Evolutionary conservation across 2,113 vertebrate species (phyloP), one percentile per base, ranked within the genome.

Genomic region (Ophthalmolycus amberensis): DNA sequence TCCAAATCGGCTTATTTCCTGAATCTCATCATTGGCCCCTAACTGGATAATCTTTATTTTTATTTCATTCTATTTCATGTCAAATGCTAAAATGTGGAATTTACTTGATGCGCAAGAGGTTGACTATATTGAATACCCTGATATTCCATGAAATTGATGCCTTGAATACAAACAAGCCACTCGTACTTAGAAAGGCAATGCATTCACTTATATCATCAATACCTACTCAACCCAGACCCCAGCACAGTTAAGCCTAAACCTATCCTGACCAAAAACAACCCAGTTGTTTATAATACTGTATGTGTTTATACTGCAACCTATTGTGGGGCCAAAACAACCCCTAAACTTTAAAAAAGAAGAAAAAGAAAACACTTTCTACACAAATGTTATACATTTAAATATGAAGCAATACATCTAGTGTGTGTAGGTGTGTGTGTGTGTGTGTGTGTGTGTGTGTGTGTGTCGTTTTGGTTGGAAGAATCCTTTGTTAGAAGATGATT

Each of bases 1-100:
- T 76, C 15, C 27, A 62, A 73, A 84, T 84, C 70, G 15, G 54
- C 62, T 73, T 78, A 73, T 48, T 58, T 71, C 29, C 42, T 20
- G 4, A 46, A 68, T 67, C 7, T 38, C 54, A 75, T 62, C 79
- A 22, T 56, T 76, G 65, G 27, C 25, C 37, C 20, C 9, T 42
- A 56, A 71, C 58, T 22, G 58, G 37, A 63, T 70, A 27, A 54
- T 63, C 29, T 74, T 32, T 42, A 42, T 22, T 37, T 58, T 56
- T 58, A 48, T 71, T 71, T 38, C 1, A 69, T 77, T 82, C 18
- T 15, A 69, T 46, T 77, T 76, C 29, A 37, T 46, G 38, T 69
- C 14, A 48, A 66, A 46, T 27, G 27, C 37, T 29, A n/a, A 58
- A 66, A 77, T 58, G 6, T 58, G 37, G 10, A 54, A 29, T 50